Percentiles rank a stretch among this genome's conserved stretches.
Evolutionary conservation across 2,113 vertebrate genomes (phyloP).

Genomic region (Vidua macroura): DNA sequence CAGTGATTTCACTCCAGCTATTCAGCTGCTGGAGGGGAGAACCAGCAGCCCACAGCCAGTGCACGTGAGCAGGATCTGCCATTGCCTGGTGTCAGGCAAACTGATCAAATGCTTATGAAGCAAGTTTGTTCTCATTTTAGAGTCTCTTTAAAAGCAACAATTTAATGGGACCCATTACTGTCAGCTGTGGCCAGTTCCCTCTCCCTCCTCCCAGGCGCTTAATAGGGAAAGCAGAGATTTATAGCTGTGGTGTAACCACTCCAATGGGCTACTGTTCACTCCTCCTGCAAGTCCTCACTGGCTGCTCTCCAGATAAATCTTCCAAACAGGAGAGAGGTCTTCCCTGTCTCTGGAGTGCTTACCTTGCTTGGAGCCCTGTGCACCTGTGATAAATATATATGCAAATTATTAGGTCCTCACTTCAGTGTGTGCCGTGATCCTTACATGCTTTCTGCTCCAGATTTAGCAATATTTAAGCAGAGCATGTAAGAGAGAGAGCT

Average conservation of each 20-base stretch:
- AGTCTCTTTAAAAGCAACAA: constrained; percentile 15
- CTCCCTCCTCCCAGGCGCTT: background rate
- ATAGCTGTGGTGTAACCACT: background rate
- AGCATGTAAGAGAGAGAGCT: background rate
- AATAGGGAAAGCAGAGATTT: constrained; percentile 22
- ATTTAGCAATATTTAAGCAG: background rate
- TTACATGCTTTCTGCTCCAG: background rate
- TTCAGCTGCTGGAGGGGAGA: rapidly evolving
- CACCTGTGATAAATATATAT: background rate
- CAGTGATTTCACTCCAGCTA: background rate
- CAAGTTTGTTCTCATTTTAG: background rate
- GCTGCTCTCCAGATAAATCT: constrained; percentile 5
- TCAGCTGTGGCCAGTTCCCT: background rate
- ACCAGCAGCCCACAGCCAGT: background rate
- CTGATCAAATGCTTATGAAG: background rate
- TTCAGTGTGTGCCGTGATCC: rapidly evolving
- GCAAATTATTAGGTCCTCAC: background rate
- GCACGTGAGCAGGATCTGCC: background rate
- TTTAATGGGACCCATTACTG: constrained; percentile 36
- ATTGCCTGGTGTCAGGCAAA: background rate
- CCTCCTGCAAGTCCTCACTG: background rate
- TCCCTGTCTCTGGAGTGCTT: background rate
- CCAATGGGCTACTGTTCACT: background rate
- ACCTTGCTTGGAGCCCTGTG: background rate
- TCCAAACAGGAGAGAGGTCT: background rate